A percentile compares a stretch with the other conserved stretches of the same genome.
phyloP scores from a whole-genome alignment of 2,888 invertebrate genomes.

The Drosophila affinis region DNA sequence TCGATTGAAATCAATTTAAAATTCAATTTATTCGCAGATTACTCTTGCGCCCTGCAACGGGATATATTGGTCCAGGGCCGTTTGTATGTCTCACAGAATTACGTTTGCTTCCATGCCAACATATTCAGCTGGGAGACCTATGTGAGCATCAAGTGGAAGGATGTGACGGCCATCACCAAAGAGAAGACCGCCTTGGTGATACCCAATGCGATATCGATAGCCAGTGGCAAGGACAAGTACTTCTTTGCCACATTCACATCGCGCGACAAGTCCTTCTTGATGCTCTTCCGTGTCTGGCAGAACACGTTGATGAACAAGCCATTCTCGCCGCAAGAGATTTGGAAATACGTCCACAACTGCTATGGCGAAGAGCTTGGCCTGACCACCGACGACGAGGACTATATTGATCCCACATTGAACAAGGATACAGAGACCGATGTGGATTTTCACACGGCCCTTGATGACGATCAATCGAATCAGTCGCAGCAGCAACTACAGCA shows the following conservation, averaged over 20 bases:
- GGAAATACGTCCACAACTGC: slow-evolving; percentile 96
- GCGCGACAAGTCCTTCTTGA: slow-evolving; percentile 96
- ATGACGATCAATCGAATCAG: slow-evolving; percentile 64
- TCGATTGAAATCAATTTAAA: slow-evolving; percentile 1
- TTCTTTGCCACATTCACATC: slow-evolving; percentile 98
- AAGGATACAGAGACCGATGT: slow-evolving; percentile 66
- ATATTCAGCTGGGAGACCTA: slow-evolving; percentile 98
- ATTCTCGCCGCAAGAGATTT: slow-evolving; percentile 92
- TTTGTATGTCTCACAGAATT: slow-evolving; percentile 97
- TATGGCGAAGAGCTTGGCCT: slow-evolving; percentile 97
- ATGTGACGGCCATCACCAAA: slow-evolving; percentile 96
- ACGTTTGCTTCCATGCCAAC: slow-evolving; percentile 98
- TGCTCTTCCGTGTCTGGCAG: slow-evolving; percentile 98
- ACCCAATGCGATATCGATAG: slow-evolving; percentile 96
- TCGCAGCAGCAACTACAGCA: slow-evolving; percentile 55
- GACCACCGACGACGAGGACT: slow-evolving; percentile 96
- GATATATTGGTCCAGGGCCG: slow-evolving; percentile 98
- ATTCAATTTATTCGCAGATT: slow-evolving; percentile 87
- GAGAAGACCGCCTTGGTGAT: slow-evolving; percentile 97
- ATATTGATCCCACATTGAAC: slow-evolving; percentile 86
- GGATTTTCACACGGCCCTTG: slow-evolving; percentile 74
- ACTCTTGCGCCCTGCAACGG: slow-evolving; percentile 97
- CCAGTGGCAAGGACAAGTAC: slow-evolving; percentile 92
- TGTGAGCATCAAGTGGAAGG: slow-evolving; percentile 93
- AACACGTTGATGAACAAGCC: slow-evolving; percentile 96